Evolutionary conservation across 2,888 invertebrate genomes (phyloP).

Genomic region (Chironomus riparius): DNA sequence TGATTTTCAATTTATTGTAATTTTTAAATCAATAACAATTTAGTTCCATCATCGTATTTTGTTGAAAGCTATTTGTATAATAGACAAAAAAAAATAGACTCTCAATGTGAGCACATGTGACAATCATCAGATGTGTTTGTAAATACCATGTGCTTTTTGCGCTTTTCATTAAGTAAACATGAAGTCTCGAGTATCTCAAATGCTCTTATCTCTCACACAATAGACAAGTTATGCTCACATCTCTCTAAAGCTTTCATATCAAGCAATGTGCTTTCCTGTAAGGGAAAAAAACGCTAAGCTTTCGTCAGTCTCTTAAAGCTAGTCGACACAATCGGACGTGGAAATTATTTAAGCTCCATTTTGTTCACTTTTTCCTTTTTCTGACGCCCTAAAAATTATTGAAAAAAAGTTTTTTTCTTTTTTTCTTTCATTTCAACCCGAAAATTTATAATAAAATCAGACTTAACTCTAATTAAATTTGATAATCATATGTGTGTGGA

Average conservation of each 20-base stretch:
- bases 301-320: slow-evolving; percentile 14
- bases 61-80: too few relatives aligned
- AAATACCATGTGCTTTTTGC: not conserved
- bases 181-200: too few relatives aligned
- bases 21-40: too few relatives aligned
- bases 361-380: slow-evolving; percentile 12
- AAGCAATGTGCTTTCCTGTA: not conserved
- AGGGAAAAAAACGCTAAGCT: not conserved
- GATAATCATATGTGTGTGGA: not conserved
- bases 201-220: not conserved
- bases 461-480: not conserved
- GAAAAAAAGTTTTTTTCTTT: not conserved
- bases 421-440: not conserved
- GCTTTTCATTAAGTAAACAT: not conserved
- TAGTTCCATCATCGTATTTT: too few relatives aligned
- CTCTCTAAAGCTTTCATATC: slow-evolving; percentile 6
- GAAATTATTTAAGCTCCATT: slow-evolving; percentile 14
- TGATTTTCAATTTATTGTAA: too few relatives aligned
- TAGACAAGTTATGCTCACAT: not conserved
- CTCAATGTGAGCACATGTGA: not conserved
- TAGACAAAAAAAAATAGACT: too few relatives aligned
- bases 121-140: not conserved
- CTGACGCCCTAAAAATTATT: slow-evolving; percentile 24
- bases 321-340: not conserved
- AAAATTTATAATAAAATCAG: not conserved